Percentiles rank a stretch among this genome's conserved stretches.
Evolutionary conservation across 2,888 invertebrate genomes (phyloP).

Genomic region (Acleris literana): DNA sequence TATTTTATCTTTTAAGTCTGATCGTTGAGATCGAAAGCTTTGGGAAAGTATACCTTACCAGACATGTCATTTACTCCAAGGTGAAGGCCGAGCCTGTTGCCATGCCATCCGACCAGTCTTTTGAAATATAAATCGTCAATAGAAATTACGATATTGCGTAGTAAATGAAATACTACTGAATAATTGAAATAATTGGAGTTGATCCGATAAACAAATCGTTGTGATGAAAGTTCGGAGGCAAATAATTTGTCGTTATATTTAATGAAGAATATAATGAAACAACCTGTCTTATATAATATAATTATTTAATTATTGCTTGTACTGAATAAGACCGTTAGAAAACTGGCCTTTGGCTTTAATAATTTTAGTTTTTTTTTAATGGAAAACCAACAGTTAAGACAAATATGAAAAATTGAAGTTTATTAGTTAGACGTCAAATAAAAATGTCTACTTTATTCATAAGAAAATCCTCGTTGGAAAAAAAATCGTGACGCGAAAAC

Average conservation of each 20-base stretch:
- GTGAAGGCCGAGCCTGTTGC: constrained; percentile 65
- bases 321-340: too few species aligned
- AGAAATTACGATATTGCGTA: not conserved
- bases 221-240: not conserved
- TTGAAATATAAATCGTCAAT: constrained; percentile 11
- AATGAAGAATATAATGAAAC: too few species aligned
- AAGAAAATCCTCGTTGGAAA: constrained; percentile 5
- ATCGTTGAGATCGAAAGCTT: constrained; percentile 45
- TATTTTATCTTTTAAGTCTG: constrained; percentile 31
- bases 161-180: constrained; percentile 2
- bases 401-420: too few species aligned
- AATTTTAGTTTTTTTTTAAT: too few species aligned
- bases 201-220: not conserved
- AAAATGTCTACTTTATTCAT: not conserved
- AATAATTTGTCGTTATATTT: too few species aligned
- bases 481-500: constrained; percentile 33
- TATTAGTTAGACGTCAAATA: too few species aligned
- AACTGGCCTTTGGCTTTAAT: too few species aligned
- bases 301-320: too few species aligned
- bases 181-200: not conserved
- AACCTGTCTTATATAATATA: too few species aligned
- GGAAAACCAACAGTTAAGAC: too few species aligned
- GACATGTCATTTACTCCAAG: constrained; percentile 61
- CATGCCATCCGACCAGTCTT: constrained; percentile 49
- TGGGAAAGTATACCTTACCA: constrained; percentile 48